phyloP scores from a whole-genome alignment of 2,113 vertebrate genomes.

The Chlorocebus sabaeus region DNA sequence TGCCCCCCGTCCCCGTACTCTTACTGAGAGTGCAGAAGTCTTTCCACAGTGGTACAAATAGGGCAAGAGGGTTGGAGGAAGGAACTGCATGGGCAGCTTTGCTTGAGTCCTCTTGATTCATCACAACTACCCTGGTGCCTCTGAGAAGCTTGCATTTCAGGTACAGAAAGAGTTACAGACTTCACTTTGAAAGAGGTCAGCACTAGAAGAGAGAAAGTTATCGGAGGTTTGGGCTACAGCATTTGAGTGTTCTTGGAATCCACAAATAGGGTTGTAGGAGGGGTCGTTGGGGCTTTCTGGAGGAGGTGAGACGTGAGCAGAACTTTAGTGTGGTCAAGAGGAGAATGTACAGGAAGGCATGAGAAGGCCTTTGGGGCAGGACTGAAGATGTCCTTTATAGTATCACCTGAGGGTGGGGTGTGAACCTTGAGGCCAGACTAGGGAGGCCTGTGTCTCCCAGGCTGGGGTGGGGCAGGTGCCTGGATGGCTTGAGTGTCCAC shows the following conservation, averaged over 20 bases:
- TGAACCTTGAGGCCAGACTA: neutral
- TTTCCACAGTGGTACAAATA: accelerated
- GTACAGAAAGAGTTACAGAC: neutral
- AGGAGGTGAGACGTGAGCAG: neutral
- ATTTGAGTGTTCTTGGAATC: neutral
- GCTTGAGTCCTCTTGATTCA: neutral
- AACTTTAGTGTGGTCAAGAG: neutral
- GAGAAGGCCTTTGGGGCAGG: neutral
- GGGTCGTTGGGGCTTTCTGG: neutral
- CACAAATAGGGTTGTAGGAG: accelerated
- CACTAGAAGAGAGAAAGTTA: neutral
- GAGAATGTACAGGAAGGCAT: neutral
- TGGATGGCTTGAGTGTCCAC: neutral
- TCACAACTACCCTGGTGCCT: accelerated
- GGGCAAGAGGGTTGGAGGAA: neutral
- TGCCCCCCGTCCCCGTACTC: accelerated
- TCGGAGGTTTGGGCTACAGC: neutral
- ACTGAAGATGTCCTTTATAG: neutral
- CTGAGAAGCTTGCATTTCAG: neutral
- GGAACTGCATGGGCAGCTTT: neutral
- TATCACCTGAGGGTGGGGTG: neutral
- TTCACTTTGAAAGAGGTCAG: neutral
- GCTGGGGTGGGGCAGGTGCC: neutral
- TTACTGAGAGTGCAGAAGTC: neutral
- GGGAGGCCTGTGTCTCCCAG: neutral